Base-by-base conservation (phyloP, 2,888 invertebrate species). In the Elmis aenea region DNA sequence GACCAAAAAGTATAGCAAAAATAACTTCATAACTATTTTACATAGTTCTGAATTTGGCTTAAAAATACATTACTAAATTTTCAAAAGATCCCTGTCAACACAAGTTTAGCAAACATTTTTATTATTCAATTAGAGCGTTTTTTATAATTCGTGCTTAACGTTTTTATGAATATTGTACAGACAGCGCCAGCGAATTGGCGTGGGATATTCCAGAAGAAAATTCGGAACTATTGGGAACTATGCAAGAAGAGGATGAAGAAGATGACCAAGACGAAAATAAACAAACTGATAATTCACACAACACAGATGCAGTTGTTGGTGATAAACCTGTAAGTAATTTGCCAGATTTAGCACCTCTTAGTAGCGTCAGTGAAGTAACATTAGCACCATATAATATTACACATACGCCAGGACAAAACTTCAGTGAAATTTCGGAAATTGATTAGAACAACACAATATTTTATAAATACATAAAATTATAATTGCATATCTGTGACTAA, bases 131-230 rank as follows among this genome's bases (percentile, higher is more conserved):
- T 18, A 18, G 5, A 18, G 8, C n/a, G 20, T 5, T 18, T 6
- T 5, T 18, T 18, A 18, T 18, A 18, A 18, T 18, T 8, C 5
- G 18, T 18, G 18, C 18, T 18, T 18, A 18, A 18, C 8, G 18
- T 5, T 18, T 5, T 18, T 18, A 5, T 18, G 8, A 5, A 5
- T 18, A 18, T n/a, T n/a, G n/a, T n/a, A n/a, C 5, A n/a, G n/a
- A 24, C 9, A 24, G 24, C 5, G 24, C 64, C 45, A 62, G 62
- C 53, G 78, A 79, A 48, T 62, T 75, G 34, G 67, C 73, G 15
- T 77, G 75, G 73, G 77, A 77, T 49, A 68, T 75, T 3, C 61
- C 76, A 13, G 73, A 73, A 42, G 79, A 79, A 54, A 55, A 56
- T 13, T 51, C 64, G 6, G 70, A 68, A 43, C 59, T 65, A 9